A percentile compares a stretch with the other conserved stretches of the same genome.
Conservation (phyloP, 2,113 vertebrate species). For the Percina caprodes region DNA sequence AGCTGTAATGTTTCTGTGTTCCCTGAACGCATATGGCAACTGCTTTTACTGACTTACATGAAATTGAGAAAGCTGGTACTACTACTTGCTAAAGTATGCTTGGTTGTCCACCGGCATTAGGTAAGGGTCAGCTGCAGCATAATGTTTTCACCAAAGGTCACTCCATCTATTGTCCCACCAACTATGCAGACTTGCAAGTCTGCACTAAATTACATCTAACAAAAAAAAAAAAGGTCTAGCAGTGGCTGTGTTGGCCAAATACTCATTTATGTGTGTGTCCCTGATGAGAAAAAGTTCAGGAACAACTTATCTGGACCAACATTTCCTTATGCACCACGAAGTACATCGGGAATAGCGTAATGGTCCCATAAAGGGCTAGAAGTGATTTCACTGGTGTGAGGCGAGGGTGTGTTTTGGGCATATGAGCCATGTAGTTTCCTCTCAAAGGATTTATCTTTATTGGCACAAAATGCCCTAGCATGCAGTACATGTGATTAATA, state of each 20-base stretch:
- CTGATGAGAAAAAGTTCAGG: constrained; percentile 20
- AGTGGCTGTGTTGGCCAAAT: constrained; percentile 21
- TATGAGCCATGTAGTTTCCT: constrained; percentile 33
- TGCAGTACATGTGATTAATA: constrained; percentile 23
- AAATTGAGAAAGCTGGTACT: background rate
- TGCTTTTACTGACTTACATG: constrained; percentile 3
- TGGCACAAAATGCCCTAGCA: constrained; percentile 18
- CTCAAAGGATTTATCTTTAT: constrained; percentile 31
- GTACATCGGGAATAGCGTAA: background rate
- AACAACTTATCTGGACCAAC: constrained; percentile 24
- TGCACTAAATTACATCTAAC: constrained; percentile 28
- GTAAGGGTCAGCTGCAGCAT: constrained; percentile 24
- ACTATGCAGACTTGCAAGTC: background rate
- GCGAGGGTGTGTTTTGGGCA: background rate
- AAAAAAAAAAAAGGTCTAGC: constrained; percentile 26
- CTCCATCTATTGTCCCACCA: background rate
- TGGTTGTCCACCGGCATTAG: background rate
- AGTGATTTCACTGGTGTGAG: constrained; percentile 40
- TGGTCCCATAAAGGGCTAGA: background rate
- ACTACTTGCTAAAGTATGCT: background rate
- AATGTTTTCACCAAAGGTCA: constrained; percentile 3
- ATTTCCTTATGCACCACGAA: constrained; percentile 23
- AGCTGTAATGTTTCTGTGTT: constrained; percentile 19
- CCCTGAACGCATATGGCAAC: background rate
- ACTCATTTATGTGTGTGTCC: constrained; percentile 21